Base-by-base conservation (phyloP, 2,113 vertebrate genomes). In the Elachura formosa region DNA sequence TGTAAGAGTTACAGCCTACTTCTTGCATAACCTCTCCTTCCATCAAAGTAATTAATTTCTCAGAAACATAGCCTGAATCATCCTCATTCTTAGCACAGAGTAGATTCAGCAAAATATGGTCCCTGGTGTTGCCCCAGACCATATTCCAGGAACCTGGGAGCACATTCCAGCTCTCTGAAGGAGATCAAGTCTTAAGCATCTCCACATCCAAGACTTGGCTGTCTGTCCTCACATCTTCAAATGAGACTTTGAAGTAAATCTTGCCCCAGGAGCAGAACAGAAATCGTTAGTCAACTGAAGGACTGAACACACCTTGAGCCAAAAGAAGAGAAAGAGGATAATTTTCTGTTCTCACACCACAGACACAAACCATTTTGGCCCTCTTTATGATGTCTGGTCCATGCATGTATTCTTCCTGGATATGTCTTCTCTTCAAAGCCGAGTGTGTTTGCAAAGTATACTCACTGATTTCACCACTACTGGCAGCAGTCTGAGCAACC, bases 261-360 rank as follows among this genome's bases (percentile, higher is more conserved):
- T 20, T 31, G 11, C 11, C 8, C 68, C 8, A 36, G 20, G 7
- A 7, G 3, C 38, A 78, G 20, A 78, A 41, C 22, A 74, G 43
- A 68, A 64, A 46, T 45, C 34, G 14, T 26, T 62, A 67, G 2
- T 14, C 4, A 22, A 7, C 38, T 78, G 16, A 5, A 62, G 22
- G 19, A 9, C 7, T 74, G 63, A 73, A 71, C 10, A 66, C 15
- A 34, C 7, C 26, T 25, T 45, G 16, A 92, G 6, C 17, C 26
- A 68, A 62, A 80, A 77, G 1, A 46, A 74, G 17, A 43, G 11
- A 48, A 48, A 87, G 15, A 66, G 10, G 18, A 33, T 14, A 16
- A 5, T 51, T 64, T 88, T 76, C 22, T 26, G 3, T 22, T 76
- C 11, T 79, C 24, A 23, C 6, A 19, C 8, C 1, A 0, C 1